Percentiles rank a stretch among this genome's conserved stretches.
Conservation (phyloP, 2,797 vertebrate species). For the Peromyscus nudipes region DNA sequence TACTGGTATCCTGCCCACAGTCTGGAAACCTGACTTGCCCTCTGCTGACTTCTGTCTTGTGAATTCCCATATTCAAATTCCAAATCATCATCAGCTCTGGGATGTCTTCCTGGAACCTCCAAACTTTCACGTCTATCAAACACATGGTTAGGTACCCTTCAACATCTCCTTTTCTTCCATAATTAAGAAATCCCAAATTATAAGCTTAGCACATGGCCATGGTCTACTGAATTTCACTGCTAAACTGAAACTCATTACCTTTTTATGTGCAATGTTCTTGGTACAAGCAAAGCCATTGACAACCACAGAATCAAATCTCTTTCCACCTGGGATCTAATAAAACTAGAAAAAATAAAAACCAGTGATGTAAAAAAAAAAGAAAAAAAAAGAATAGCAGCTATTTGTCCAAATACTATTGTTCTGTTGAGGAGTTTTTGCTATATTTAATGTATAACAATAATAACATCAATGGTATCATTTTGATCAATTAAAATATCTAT, state of each 20-base stretch:
- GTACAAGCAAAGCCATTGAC: slow-evolving; percentile 98
- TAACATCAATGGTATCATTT: background rate
- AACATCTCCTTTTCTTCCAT: background rate
- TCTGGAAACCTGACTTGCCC: background rate
- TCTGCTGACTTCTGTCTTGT: background rate
- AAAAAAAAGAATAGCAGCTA: background rate
- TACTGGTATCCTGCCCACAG: background rate
- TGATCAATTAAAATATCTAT: slow-evolving; percentile 21
- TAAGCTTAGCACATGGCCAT: background rate
- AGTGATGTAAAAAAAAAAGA: background rate
- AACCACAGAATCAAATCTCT: slow-evolving; percentile 97
- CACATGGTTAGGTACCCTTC: background rate
- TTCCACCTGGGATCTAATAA: slow-evolving; percentile 96
- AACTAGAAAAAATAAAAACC: slow-evolving; percentile 67
- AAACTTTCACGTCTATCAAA: background rate
- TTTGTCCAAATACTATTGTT: background rate
- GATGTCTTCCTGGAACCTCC: background rate
- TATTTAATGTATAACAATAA: background rate
- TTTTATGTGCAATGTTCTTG: slow-evolving; percentile 99
- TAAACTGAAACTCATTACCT: slow-evolving; percentile 89
- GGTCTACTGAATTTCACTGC: slow-evolving; percentile 6
- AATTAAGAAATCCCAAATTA: background rate
- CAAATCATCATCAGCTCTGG: background rate
- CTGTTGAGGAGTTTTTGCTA: background rate
- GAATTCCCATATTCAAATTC: slow-evolving; percentile 44